These are phyloP conservation scores for Erpobdella octoculata DNA, from an alignment of 2,888 invertebrate genomes.

Conservation along the genomic window DNA sequence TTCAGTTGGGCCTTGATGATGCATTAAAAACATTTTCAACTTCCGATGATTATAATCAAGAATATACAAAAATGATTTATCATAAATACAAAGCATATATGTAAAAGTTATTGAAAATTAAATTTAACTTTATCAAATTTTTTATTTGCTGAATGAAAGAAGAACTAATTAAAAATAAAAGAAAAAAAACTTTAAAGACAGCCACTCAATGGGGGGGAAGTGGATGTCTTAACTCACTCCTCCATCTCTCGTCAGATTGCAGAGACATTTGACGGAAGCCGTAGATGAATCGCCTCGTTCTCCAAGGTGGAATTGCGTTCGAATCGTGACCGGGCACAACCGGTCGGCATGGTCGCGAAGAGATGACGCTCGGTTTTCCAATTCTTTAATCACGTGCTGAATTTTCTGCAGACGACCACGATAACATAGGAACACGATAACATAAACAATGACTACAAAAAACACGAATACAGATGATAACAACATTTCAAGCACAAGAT, in stretches of 20 bases:
- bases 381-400: not conserved
- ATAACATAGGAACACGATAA: no score
- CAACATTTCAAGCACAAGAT: no score
- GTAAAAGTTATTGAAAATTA: no score
- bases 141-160: no score
- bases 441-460: no score
- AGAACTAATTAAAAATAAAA: not conserved
- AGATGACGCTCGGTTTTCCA: not conserved
- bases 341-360: not conserved
- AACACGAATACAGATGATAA: no score
- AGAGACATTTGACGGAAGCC: not conserved
- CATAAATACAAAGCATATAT: no score
- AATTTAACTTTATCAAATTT: no score
- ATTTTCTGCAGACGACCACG: constrained; percentile 2
- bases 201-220: no score
- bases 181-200: not conserved
- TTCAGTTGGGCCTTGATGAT: constrained; percentile 12
- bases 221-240: no score
- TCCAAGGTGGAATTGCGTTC: not conserved
- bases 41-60: not conserved
- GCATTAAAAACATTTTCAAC: no score
- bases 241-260: constrained; percentile 2
- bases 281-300: not conserved
- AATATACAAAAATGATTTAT: not conserved
- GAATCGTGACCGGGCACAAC: constrained; percentile 8